These are phyloP conservation scores for Cettia cetti DNA, from an alignment of 2,113 vertebrate species.

Conservation along the genomic window DNA sequence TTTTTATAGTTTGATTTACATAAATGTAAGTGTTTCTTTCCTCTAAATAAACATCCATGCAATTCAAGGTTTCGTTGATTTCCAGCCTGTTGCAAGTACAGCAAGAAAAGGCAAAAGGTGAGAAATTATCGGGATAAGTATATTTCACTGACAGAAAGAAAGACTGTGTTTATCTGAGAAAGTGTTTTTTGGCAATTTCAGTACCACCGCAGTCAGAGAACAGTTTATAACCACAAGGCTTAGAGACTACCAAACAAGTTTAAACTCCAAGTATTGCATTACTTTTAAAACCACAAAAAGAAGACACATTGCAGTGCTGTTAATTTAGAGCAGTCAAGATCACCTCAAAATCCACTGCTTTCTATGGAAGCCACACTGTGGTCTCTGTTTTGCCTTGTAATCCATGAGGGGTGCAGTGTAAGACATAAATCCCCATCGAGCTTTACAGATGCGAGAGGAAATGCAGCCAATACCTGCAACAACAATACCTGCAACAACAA, in stretches of 20 bases:
- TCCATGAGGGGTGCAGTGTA: background rate
- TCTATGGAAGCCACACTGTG: background rate
- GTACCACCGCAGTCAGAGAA: background rate
- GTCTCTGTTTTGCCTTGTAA: background rate
- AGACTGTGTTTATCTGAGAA: background rate
- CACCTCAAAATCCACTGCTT: background rate
- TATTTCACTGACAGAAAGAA: background rate
- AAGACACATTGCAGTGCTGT: background rate
- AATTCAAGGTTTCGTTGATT: background rate
- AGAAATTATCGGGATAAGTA: background rate
- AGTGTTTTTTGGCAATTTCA: background rate
- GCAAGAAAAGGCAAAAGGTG: background rate
- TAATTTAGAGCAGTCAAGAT: conserved; percentile 7
- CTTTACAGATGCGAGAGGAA: background rate
- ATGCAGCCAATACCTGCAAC: background rate
- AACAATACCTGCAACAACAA: background rate
- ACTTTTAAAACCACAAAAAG: background rate
- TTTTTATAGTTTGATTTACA: conserved; percentile 39
- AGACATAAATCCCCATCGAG: background rate
- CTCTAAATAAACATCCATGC: conserved; percentile 1
- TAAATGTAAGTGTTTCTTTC: background rate
- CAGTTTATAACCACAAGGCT: background rate
- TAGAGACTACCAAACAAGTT: background rate
- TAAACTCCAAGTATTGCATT: background rate
- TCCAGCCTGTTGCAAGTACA: background rate